Conservation (phyloP, 2,888 invertebrate species). For the Hemicrepidius hirtus region DNA sequence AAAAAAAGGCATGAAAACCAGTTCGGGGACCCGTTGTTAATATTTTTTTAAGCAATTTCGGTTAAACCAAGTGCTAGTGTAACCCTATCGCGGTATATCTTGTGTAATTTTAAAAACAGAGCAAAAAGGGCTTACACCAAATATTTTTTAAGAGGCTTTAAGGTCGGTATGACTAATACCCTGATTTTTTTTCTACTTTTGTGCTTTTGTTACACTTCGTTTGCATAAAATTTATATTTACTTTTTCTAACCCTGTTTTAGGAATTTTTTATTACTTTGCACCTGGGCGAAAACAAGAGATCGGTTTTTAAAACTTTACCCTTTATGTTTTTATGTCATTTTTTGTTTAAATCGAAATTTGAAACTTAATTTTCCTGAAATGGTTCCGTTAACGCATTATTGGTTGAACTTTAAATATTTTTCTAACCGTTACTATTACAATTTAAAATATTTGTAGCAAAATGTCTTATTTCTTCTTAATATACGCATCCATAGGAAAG, state of each 20-base stretch:
- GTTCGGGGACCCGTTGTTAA: conserved; percentile 31
- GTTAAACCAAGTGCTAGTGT: conserved; percentile 51
- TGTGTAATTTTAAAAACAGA: conserved; percentile 58
- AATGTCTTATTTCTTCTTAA: too few relatives aligned
- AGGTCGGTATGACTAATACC: conserved; percentile 34
- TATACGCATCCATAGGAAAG: too few relatives aligned
- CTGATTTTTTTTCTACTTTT: conserved; percentile 25
- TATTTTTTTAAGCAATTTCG: conserved; percentile 44
- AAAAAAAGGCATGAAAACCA: conserved; percentile 35
- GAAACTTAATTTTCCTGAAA: neutral
- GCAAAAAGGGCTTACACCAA: conserved; percentile 57
- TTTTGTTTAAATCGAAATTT: neutral
- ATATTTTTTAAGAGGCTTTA: conserved; percentile 52
- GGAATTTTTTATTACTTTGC: conserved; percentile 33
- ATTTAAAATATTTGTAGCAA: conserved; percentile 13
- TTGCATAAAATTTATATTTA: conserved; percentile 51
- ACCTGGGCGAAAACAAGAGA: conserved; percentile 24
- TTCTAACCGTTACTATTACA: neutral
- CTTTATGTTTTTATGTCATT: neutral
- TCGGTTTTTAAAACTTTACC: neutral
- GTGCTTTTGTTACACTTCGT: conserved; percentile 44
- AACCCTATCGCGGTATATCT: conserved; percentile 62
- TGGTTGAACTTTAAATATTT: too few relatives aligned
- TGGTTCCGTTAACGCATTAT: too few relatives aligned
- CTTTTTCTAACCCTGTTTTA: conserved; percentile 27